Conservation (phyloP, 2,113 vertebrate genomes). For the Prinia subflava region DNA sequence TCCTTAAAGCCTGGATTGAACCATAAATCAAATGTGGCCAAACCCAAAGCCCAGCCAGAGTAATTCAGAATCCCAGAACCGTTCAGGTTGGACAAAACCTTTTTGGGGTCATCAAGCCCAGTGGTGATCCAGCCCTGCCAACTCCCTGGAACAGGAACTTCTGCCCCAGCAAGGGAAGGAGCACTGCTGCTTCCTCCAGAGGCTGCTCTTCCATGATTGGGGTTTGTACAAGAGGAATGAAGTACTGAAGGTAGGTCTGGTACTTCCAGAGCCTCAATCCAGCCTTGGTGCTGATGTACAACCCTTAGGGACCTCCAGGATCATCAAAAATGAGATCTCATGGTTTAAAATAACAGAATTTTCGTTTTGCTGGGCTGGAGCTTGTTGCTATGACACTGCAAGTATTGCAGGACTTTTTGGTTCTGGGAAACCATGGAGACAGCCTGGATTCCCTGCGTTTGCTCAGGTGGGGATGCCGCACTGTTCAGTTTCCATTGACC, state of each 20-base stretch:
- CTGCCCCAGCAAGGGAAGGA: neutral
- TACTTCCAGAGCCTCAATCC: neutral
- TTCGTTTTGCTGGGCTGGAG: neutral
- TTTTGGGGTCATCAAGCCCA: neutral
- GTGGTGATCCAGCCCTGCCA: neutral
- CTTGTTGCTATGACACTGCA: neutral
- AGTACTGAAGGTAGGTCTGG: neutral
- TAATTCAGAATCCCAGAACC: neutral
- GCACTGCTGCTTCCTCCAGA: neutral
- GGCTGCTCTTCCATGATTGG: fast-evolving
- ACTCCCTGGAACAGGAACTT: neutral
- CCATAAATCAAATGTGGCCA: neutral
- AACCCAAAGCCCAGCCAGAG: neutral
- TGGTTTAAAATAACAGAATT: neutral
- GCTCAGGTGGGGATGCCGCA: neutral
- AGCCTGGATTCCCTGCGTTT: neutral
- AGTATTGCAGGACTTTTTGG: neutral
- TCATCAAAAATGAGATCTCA: neutral
- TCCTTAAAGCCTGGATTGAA: neutral
- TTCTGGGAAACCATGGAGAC: neutral
- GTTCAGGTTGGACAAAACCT: neutral
- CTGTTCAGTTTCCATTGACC: neutral
- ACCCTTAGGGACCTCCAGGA: neutral
- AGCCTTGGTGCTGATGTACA: neutral
- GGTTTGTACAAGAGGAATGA: neutral